Evolutionary conservation across 2,797 vertebrate species (phyloP).

Genomic region (Hybognathus amarus): DNA sequence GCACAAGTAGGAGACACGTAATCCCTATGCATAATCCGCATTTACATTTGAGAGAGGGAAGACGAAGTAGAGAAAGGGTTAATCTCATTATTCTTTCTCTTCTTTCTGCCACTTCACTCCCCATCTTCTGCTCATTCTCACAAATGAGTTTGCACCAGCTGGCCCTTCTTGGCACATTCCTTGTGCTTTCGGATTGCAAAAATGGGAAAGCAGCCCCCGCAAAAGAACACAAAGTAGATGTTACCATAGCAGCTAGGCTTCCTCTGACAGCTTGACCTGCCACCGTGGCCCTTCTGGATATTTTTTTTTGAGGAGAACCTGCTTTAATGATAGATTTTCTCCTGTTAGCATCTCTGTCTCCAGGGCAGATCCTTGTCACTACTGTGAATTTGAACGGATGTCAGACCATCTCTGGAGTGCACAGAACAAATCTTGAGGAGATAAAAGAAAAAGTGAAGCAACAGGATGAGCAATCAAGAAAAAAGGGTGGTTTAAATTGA

Average conservation of each 20-base stretch:
- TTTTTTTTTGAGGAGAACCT: conserved; percentile 33
- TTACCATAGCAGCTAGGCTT: conserved; percentile 63
- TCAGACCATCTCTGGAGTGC: conserved; percentile 6
- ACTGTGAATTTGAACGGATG: conserved; percentile 30
- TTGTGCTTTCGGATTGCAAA: conserved; percentile 47
- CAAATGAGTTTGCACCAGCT: conserved; percentile 54
- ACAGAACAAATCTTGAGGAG: not conserved
- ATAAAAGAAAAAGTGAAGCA: conserved; percentile 23
- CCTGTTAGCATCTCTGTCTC: conserved; percentile 12
- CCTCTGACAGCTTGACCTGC: conserved; percentile 61
- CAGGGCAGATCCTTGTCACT: not conserved
- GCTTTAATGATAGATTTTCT: conserved; percentile 43
- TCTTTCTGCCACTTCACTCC: not conserved
- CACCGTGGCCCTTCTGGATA: conserved; percentile 45
- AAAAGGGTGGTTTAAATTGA: not conserved
- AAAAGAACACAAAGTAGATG: conserved; percentile 53
- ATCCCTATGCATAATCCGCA: conserved; percentile 27
- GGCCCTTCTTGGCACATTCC: conserved; percentile 47
- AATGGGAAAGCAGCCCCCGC: conserved; percentile 53
- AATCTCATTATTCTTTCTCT: conserved; percentile 40
- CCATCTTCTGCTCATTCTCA: conserved; percentile 27
- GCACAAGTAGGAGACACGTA: conserved; percentile 37
- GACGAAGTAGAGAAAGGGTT: conserved; percentile 13
- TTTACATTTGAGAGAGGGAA: conserved; percentile 37
- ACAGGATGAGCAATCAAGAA: conserved; percentile 3